Evolutionary conservation across 1,140 invertebrate genomes (phyloP).

Genomic region (Notospermus geniculatus): DNA sequence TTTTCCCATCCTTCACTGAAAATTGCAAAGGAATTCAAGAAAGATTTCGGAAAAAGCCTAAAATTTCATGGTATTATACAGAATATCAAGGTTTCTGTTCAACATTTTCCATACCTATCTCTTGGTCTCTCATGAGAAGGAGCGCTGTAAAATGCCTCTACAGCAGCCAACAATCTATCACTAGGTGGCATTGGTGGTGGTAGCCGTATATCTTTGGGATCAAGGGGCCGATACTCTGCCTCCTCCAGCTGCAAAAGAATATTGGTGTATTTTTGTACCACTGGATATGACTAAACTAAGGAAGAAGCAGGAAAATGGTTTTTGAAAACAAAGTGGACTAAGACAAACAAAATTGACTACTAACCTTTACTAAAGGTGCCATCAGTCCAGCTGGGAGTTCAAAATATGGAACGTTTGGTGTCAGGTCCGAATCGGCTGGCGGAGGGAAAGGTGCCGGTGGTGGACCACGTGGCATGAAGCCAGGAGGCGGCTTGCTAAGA

Average conservation of each 20-base stretch:
- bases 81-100: neutral
- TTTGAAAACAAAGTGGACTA: no score
- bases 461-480: slow-evolving; percentile 50
- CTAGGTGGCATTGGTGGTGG: slow-evolving; percentile 91
- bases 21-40: no score
- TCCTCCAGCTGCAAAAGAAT: slow-evolving; percentile 73
- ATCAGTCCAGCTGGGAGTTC: slow-evolving; percentile 94
- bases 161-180: slow-evolving; percentile 83
- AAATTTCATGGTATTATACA: no score
- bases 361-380: slow-evolving; percentile 86
- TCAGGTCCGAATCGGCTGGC: slow-evolving; percentile 49
- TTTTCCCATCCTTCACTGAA: slow-evolving; percentile 96
- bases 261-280: no score
- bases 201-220: slow-evolving; percentile 84
- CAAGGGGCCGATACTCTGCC: slow-evolving; percentile 81
- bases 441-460: slow-evolving; percentile 27
- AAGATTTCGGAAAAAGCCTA: no score
- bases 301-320: no score
- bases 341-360: no score
- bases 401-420: slow-evolving; percentile 91
- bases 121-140: slow-evolving; percentile 90
- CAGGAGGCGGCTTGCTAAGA: slow-evolving; percentile 70
- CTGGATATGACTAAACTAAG: no score
- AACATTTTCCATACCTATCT: slow-evolving; percentile 74
- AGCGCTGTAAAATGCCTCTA: slow-evolving; percentile 92